Conservation (phyloP, 2,797 vertebrate genomes). For the Hypotaenidia philippensis region DNA sequence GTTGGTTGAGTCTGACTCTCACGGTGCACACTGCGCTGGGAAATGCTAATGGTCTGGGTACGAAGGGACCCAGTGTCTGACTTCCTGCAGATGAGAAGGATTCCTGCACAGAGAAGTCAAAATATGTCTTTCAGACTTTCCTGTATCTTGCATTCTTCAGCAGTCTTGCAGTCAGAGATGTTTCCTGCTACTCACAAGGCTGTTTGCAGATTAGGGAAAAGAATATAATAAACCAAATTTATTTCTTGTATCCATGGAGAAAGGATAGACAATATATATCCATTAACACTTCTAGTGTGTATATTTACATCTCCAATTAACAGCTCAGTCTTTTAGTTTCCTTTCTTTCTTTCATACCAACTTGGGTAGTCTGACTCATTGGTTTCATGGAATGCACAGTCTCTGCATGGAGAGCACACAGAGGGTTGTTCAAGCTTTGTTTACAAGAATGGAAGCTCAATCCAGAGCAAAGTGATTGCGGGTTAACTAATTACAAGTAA, state of each 20-base stretch:
- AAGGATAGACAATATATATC: neutral
- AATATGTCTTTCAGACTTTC: neutral
- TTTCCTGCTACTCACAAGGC: neutral
- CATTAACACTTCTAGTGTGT: neutral
- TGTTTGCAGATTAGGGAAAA: neutral
- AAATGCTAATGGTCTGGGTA: neutral
- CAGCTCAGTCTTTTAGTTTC: accelerated
- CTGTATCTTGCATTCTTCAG: neutral
- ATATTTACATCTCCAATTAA: neutral
- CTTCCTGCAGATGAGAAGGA: neutral
- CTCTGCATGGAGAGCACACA: neutral
- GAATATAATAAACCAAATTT: neutral
- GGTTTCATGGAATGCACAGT: neutral
- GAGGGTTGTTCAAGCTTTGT: neutral
- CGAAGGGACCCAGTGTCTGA: neutral
- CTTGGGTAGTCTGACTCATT: neutral
- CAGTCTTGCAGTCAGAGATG: neutral
- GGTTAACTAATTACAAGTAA: neutral
- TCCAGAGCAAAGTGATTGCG: neutral
- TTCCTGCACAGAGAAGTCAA: neutral
- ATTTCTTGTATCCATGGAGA: neutral
- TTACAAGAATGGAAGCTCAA: neutral
- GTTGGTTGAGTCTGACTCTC: neutral
- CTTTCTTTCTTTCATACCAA: neutral
- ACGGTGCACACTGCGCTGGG: neutral